These are phyloP conservation scores for Petrosia ficiformis DNA, from an alignment of 37 sponge, comb jelly and placozoan genomes.

Conservation along the genomic window DNA sequence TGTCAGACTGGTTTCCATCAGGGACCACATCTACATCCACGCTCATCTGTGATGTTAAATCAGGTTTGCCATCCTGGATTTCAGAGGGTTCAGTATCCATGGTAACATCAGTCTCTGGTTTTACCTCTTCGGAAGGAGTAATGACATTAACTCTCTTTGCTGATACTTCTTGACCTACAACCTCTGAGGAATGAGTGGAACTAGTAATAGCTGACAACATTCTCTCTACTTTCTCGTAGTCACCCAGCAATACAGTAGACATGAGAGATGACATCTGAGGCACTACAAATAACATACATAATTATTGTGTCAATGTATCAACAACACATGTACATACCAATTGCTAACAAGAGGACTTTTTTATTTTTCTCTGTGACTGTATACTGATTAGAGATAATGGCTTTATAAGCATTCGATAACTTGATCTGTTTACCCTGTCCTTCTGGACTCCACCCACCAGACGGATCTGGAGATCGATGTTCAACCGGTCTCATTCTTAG, in stretches of 20 bases:
- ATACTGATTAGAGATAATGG: conserved; percentile 20
- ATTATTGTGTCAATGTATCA: not conserved
- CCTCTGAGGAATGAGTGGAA: too few relatives aligned
- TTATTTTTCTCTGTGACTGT: conserved; percentile 6
- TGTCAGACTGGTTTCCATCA: not conserved
- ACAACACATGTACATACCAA: conserved; percentile 24
- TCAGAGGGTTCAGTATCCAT: not conserved
- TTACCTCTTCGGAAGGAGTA: too few relatives aligned
- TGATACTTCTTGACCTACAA: too few relatives aligned
- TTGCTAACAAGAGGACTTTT: conserved; percentile 21
- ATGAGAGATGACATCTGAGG: too few relatives aligned
- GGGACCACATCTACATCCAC: not conserved
- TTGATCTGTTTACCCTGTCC: not conserved
- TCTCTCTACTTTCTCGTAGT: not conserved
- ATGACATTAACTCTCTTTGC: too few relatives aligned
- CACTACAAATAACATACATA: too few relatives aligned
- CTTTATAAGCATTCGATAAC: conserved; percentile 5
- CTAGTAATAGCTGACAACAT: not conserved
- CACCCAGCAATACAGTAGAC: too few relatives aligned
- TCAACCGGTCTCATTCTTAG: conserved; percentile 26
- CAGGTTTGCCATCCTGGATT: too few relatives aligned
- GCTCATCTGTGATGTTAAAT: not conserved
- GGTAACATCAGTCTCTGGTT: not conserved
- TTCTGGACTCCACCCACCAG: not conserved
- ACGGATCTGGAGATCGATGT: not conserved